Evolutionary conservation across 2,797 vertebrate genomes (phyloP).

Genomic region (Galago senegalensis): DNA sequence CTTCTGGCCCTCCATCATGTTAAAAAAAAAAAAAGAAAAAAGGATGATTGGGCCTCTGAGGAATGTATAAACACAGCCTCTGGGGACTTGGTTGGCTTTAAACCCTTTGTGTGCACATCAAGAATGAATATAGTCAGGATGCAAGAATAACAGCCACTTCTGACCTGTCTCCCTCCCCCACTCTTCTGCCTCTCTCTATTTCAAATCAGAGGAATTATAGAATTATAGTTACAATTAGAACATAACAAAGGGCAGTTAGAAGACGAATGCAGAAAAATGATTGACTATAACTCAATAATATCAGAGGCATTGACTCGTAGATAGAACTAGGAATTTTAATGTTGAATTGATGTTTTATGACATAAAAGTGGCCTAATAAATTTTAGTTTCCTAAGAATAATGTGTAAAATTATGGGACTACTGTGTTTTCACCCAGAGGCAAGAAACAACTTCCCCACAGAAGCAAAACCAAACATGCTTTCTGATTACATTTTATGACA

Average conservation of each 20-base stretch:
- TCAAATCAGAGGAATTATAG: not conserved
- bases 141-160: not conserved
- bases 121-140: not conserved
- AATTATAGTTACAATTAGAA: not conserved
- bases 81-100: not conserved
- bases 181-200: not conserved
- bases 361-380: not conserved
- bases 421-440: not conserved
- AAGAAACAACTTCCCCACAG: not conserved
- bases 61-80: not conserved
- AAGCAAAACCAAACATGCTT: not conserved
- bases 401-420: not conserved
- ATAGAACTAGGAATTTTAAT: not conserved
- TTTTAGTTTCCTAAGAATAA: constrained; percentile 26
- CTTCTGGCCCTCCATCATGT: not conserved
- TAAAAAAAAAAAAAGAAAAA: not conserved
- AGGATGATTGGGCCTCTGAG: not conserved
- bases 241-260: not conserved
- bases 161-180: not conserved
- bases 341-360: constrained; percentile 5
- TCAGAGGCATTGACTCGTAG: not conserved
- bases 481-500: not conserved
- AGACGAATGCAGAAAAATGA: not conserved
- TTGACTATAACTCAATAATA: not conserved
- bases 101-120: not conserved